Percentiles rank a stretch among this genome's conserved stretches.
Evolutionary conservation across 1,140 invertebrate species (phyloP).

Genomic region (Orius laevigatus): DNA sequence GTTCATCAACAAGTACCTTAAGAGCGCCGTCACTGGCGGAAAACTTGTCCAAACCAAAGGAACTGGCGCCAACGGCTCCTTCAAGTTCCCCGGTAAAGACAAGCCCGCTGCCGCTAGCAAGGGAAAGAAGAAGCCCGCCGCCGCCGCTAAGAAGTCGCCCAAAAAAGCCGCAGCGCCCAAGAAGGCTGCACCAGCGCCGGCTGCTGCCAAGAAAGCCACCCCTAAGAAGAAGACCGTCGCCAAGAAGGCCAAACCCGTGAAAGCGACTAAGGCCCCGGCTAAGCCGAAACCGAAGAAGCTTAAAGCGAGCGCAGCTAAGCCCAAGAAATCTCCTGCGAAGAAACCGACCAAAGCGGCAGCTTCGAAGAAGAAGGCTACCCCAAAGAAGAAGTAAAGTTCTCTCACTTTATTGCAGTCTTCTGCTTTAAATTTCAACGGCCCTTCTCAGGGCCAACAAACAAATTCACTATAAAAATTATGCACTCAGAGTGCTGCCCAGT

Average conservation of each 20-base stretch:
- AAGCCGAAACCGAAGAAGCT: conserved; percentile 12
- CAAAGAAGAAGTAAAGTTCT: conserved; percentile 14
- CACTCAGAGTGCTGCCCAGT: too few species aligned
- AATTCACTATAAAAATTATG: too few species aligned
- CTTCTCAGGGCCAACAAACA: conserved; percentile 24
- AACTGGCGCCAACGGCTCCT: conserved; percentile 30
- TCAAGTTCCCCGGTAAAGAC: conserved; percentile 25
- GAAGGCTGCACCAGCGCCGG: conserved; percentile 15
- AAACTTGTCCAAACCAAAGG: conserved; percentile 29
- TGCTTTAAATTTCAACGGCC: conserved; percentile 19
- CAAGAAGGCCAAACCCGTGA: not conserved
- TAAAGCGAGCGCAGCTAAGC: conserved; percentile 17
- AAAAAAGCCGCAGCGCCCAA: conserved; percentile 9
- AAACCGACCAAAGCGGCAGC: conserved; percentile 16
- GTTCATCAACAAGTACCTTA: conserved; percentile 30
- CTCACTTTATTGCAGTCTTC: not conserved
- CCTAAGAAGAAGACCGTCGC: not conserved
- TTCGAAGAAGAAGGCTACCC: conserved; percentile 17
- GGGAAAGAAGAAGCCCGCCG: conserved; percentile 16
- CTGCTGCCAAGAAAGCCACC: conserved; percentile 4
- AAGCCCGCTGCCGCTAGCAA: conserved; percentile 17
- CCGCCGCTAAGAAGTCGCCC: conserved; percentile 14
- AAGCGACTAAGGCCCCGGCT: conserved; percentile 15
- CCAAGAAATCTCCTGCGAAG: conserved; percentile 15
- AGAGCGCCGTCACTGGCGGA: conserved; percentile 26